Conservation (phyloP, 2,113 vertebrate genomes). For the Arenaria interpres region DNA sequence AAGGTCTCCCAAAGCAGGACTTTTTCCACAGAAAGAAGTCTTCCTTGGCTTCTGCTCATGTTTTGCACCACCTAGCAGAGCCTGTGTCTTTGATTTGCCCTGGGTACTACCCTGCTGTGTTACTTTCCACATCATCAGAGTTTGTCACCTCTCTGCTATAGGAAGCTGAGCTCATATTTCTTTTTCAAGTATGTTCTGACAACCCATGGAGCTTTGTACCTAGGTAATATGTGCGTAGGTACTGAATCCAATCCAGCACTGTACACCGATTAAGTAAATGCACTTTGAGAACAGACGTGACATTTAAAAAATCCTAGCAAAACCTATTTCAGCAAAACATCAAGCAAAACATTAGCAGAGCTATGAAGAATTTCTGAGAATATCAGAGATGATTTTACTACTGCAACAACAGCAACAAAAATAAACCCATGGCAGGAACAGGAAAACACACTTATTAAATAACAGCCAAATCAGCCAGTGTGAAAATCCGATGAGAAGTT, state of each 20-base stretch:
- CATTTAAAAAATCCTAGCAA: not conserved
- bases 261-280: not conserved
- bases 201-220: not conserved
- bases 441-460: constrained; percentile 21
- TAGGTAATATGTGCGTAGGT: not conserved
- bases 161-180: not conserved
- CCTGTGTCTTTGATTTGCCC: not conserved
- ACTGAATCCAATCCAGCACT: not conserved
- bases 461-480: constrained; percentile 3
- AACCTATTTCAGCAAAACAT: not conserved
- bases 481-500: constrained; percentile 9
- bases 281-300: constrained; percentile 12
- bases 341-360: not conserved
- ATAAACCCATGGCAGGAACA: not conserved
- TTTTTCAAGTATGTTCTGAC: not conserved
- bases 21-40: not conserved
- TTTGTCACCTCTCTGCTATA: not conserved
- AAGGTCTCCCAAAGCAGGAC: not conserved
- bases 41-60: not conserved
- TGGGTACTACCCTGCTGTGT: not conserved
- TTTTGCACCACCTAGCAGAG: not conserved
- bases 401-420: not conserved
- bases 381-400: not conserved
- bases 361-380: constrained; percentile 8
- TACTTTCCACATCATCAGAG: not conserved